phyloP scores from a whole-genome alignment of 1,140 invertebrate genomes.

The Harlomillsia oculata region DNA sequence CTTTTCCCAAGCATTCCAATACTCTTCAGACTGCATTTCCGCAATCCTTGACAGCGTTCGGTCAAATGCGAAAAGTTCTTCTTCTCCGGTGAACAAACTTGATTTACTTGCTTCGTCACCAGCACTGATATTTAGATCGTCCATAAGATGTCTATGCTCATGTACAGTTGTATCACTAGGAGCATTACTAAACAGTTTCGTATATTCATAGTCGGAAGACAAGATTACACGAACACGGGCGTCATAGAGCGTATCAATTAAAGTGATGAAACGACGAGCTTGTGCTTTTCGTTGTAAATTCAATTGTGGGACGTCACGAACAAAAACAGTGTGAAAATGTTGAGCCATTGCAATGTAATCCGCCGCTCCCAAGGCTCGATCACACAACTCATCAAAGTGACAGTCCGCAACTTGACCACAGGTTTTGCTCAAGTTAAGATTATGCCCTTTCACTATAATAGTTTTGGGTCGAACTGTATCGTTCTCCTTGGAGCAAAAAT shows the following conservation, averaged over 20 bases:
- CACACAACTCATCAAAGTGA: conserved; percentile 82
- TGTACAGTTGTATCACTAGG: conserved; percentile 46
- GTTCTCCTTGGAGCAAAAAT: conserved; percentile 77
- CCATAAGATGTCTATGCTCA: conserved; percentile 79
- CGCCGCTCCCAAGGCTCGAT: conserved; percentile 77
- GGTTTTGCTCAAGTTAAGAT: conserved; percentile 77
- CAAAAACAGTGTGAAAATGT: conserved; percentile 88
- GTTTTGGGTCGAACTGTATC: conserved; percentile 73
- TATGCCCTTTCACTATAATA: conserved; percentile 74
- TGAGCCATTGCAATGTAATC: conserved; percentile 88
- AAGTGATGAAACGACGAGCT: conserved; percentile 85
- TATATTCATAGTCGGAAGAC: conserved; percentile 63
- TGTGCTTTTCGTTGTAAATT: conserved; percentile 67
- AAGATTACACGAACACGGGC: conserved; percentile 71
- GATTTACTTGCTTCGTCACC: conserved; percentile 54
- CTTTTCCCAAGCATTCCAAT: conserved; percentile 73
- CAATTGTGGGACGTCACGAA: conserved; percentile 78
- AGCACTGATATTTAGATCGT: conserved; percentile 71
- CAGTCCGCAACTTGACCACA: conserved; percentile 87
- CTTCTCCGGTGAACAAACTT: conserved; percentile 91
- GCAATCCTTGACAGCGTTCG: conserved; percentile 80
- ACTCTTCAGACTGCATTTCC: conserved; percentile 90
- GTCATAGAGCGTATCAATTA: conserved; percentile 96
- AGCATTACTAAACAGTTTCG: conserved; percentile 56
- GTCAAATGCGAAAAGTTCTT: conserved; percentile 94